Evolutionary conservation across 2,797 vertebrate genomes (phyloP).

Genomic region (Xenentodon cancila): DNA sequence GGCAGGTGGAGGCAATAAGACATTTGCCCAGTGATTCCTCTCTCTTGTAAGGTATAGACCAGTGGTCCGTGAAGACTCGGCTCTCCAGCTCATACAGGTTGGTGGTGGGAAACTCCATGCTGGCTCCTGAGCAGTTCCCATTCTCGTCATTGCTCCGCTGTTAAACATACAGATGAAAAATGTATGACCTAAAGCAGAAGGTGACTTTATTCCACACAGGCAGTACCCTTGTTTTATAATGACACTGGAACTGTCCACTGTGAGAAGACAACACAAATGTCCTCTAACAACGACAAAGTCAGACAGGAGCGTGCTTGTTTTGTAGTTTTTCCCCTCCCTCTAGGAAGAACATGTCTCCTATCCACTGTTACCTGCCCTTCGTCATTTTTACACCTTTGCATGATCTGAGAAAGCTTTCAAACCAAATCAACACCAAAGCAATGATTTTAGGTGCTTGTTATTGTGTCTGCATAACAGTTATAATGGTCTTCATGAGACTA

Average conservation of each 20-base stretch:
- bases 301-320: conserved; percentile 31
- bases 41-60: conserved; percentile 98
- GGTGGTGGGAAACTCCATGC: conserved; percentile 98
- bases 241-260: conserved; percentile 29
- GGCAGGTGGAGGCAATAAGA: conserved; percentile 94
- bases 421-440: no score
- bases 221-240: conserved; percentile 10
- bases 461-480: no score
- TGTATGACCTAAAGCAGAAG: conserved; percentile 16
- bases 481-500: no score
- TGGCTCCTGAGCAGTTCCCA: conserved; percentile 94
- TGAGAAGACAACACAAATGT: conserved; percentile 27
- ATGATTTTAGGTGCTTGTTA: no score
- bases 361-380: conserved; percentile 37
- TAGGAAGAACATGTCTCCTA: conserved; percentile 42
- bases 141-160: conserved; percentile 97
- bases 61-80: conserved; percentile 97
- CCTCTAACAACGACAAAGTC: conserved; percentile 33
- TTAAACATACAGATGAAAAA: conserved; percentile 19
- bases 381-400: not conserved
- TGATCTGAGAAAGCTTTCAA: no score
- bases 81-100: conserved; percentile 98
- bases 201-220: conserved; percentile 19
- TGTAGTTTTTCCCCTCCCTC: conserved; percentile 12
- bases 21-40: conserved; percentile 98